These are phyloP conservation scores for Bombus sylvicola DNA, from an alignment of 1,140 invertebrate genomes.

Conservation along the genomic window DNA sequence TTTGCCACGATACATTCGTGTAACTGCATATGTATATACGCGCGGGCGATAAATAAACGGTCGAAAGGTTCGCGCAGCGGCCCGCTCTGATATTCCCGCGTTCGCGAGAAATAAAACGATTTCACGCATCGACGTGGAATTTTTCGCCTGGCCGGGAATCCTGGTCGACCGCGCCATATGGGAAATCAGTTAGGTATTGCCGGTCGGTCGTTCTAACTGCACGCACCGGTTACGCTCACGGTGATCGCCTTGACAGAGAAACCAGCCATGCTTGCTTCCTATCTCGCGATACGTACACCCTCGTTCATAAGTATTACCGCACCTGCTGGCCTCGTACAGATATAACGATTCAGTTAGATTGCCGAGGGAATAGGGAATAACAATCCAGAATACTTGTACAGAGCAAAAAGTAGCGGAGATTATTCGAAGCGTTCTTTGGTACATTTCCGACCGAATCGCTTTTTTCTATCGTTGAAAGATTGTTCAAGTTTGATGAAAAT, in stretches of 20 bases:
- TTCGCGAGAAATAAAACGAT: constrained; percentile 42
- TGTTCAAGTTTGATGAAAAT: no score
- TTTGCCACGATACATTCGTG: background rate
- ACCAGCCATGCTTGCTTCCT: constrained; percentile 49
- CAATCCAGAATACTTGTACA: no score
- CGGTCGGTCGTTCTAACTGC: constrained; percentile 5
- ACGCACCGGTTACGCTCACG: constrained; percentile 16
- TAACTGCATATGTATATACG: background rate
- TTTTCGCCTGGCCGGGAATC: constrained; percentile 27
- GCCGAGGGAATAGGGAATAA: no score
- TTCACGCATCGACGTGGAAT: constrained; percentile 43
- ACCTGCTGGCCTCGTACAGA: no score
- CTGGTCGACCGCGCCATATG: constrained; percentile 40
- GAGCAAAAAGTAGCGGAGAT: no score
- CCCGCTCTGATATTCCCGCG: constrained; percentile 13
- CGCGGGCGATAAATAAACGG: constrained; percentile 25
- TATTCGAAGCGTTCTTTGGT: no score
- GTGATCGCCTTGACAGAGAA: constrained; percentile 33
- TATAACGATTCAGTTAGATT: no score
- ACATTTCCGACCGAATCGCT: no score
- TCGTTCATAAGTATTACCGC: background rate
- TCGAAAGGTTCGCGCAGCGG: background rate
- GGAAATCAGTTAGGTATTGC: constrained; percentile 47
- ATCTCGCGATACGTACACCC: background rate
- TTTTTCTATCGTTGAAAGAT: no score